phyloP scores from a whole-genome alignment of 1,140 invertebrate genomes.

The Luehdorfia chinensis region DNA sequence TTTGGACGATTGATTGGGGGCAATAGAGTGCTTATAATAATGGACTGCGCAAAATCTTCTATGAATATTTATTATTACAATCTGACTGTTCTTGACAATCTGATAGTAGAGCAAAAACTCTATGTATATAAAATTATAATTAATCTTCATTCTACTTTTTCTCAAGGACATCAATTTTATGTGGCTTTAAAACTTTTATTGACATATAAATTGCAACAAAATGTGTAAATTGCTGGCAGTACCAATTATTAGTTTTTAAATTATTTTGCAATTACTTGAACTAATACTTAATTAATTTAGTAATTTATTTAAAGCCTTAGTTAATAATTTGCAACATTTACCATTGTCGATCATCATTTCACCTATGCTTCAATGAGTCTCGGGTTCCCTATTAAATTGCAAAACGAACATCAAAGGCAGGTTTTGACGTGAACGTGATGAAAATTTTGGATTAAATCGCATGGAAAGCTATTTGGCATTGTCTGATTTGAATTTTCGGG shows the following conservation, averaged over 20 bases:
- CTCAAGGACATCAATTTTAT: too few relatives aligned
- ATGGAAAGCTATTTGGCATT: constrained; percentile 32
- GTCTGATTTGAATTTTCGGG: constrained; percentile 23
- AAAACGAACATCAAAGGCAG: constrained; percentile 36
- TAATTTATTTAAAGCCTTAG: too few relatives aligned
- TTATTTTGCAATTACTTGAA: too few relatives aligned
- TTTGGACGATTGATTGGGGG: constrained; percentile 17
- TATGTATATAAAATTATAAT: background rate
- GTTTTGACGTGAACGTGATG: constrained; percentile 31
- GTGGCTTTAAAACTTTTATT: too few relatives aligned
- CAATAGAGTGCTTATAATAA: constrained; percentile 5
- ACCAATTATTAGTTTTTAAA: too few relatives aligned
- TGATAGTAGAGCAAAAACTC: background rate
- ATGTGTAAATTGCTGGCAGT: background rate
- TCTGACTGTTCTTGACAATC: too few relatives aligned
- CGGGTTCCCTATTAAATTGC: constrained; percentile 34
- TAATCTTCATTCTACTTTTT: too few relatives aligned
- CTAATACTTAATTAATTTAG: too few relatives aligned
- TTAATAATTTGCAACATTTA: constrained; percentile 1
- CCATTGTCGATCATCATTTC: constrained; percentile 10
- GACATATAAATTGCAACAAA: background rate
- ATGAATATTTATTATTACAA: constrained; percentile 12
- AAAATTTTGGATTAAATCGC: constrained; percentile 40
- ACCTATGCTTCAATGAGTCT: constrained; percentile 23
- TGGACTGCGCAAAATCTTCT: constrained; percentile 9